Base-by-base conservation (phyloP, 2,797 vertebrate species). In the Pipistrellus pygmaeus region DNA sequence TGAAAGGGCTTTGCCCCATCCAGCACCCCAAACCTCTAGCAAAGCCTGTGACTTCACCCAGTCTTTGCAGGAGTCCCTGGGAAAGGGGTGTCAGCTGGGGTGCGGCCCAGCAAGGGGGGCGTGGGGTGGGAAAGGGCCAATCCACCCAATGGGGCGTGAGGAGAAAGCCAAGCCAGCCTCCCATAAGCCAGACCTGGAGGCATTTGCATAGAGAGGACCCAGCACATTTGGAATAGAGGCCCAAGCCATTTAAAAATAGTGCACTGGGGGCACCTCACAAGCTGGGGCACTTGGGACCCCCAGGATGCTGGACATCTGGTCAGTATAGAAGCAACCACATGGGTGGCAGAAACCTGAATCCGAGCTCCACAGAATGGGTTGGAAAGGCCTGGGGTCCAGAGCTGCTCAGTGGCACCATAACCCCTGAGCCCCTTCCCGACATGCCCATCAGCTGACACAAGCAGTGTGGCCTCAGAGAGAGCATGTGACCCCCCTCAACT, bases 361-460 rank as follows among this genome's bases (percentile, higher is more conserved):
- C 1, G 1, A 62, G 14, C 35, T 35, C 30, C 60, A 30, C 20
- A 2, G 27, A 60, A 3, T 7, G 11, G 46, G 23, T 64, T 35
- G 76, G 60, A 68, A 85, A 62, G 51, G 27, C 23, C 30, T 46
- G 41, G 51, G 86, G 20, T 44, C 75, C 35, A 8, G 17, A 14
- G 23, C 35, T 20, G n/a, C 66, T 71, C 2, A 2, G 57, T 9
- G 66, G 66, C 53, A 69, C 62, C 51, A 20, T 20, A 25, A 0
- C 0, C 17, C 83, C 35, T 68, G 17, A 5, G 60, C 8, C 44
- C 51, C 46, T 41, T 87, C 38, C 48, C 5, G 13, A 6, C 1
- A 0, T 0, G 0, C 46, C 60, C 75, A 2, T 35, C 77, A 46
- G 15, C 78, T 2, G 15, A 44, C 8, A 20, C 0, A 11, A 38